Conservation (phyloP, 2,797 vertebrate species). For the Gobio occitaniae region DNA sequence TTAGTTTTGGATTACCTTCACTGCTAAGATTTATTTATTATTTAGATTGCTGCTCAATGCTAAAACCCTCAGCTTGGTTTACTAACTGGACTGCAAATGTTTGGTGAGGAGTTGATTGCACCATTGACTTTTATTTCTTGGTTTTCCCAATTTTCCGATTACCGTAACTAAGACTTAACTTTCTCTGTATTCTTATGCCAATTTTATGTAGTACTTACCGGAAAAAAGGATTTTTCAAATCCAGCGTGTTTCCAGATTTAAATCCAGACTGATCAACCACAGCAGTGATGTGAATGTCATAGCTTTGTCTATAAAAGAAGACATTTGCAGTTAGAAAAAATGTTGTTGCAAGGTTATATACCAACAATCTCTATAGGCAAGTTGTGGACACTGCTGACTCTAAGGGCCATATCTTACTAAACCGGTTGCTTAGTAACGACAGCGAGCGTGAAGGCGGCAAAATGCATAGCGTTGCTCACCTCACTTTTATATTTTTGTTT, state of each 20-base stretch:
- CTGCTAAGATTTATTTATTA: too few species aligned
- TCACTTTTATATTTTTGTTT: too few species aligned
- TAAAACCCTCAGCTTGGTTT: background rate
- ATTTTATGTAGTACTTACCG: conserved; percentile 68
- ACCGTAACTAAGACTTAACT: too few species aligned
- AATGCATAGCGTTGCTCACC: too few species aligned
- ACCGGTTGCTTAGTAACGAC: too few species aligned
- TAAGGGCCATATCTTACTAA: too few species aligned
- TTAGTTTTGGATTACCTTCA: too few species aligned
- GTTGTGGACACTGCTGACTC: background rate
- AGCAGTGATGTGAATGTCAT: conserved; percentile 82
- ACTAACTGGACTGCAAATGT: background rate
- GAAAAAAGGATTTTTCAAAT: conserved; percentile 85
- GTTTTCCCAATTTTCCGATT: background rate
- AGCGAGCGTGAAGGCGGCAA: too few species aligned
- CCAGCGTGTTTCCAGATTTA: conserved; percentile 81
- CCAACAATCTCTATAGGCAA: background rate
- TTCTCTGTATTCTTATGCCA: too few species aligned
- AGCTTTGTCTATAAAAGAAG: conserved; percentile 76
- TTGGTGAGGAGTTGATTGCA: background rate
- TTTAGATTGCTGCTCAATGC: background rate
- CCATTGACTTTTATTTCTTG: background rate
- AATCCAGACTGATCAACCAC: conserved; percentile 83
- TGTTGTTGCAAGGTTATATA: background rate
- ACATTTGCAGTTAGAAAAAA: conserved; percentile 3